These are phyloP conservation scores for Stenichneumon culpator DNA, from an alignment of 2,888 invertebrate genomes.

Conservation along the genomic window DNA sequence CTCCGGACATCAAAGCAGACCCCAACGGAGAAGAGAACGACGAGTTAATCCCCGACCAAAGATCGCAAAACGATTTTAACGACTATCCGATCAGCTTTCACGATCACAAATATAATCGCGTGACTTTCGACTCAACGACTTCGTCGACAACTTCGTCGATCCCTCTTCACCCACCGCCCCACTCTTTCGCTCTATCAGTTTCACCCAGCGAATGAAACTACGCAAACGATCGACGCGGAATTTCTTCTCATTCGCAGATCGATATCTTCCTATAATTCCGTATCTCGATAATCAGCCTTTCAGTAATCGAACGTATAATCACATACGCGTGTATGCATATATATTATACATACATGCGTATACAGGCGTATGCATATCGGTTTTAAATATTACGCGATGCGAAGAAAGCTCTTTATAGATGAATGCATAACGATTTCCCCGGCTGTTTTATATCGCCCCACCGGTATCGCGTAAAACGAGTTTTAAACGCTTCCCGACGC, in stretches of 20 bases:
- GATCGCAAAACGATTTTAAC: constrained; percentile 5
- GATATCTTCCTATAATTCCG: constrained; percentile 2
- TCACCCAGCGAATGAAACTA: neutral
- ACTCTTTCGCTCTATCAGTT: neutral
- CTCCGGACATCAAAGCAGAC: neutral
- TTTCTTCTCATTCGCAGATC: constrained; percentile 3
- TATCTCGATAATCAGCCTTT: neutral
- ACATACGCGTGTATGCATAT: neutral
- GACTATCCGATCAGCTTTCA: constrained; percentile 35
- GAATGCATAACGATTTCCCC: constrained; percentile 50
- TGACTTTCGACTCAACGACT: neutral
- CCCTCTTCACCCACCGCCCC: no score
- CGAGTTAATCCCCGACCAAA: constrained; percentile 30
- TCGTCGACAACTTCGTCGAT: no score
- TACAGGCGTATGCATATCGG: neutral
- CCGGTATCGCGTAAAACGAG: constrained; percentile 48
- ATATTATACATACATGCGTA: neutral
- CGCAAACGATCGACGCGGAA: neutral
- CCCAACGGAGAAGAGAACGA: neutral
- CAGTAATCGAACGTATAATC: neutral
- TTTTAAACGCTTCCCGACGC: constrained; percentile 54
- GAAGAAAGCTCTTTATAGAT: constrained; percentile 52
- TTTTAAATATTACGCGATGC: constrained; percentile 8
- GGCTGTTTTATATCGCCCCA: constrained; percentile 25
- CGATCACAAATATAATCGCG: neutral